phyloP scores from a whole-genome alignment of 1,140 invertebrate genomes.

The Papilio polytes region DNA sequence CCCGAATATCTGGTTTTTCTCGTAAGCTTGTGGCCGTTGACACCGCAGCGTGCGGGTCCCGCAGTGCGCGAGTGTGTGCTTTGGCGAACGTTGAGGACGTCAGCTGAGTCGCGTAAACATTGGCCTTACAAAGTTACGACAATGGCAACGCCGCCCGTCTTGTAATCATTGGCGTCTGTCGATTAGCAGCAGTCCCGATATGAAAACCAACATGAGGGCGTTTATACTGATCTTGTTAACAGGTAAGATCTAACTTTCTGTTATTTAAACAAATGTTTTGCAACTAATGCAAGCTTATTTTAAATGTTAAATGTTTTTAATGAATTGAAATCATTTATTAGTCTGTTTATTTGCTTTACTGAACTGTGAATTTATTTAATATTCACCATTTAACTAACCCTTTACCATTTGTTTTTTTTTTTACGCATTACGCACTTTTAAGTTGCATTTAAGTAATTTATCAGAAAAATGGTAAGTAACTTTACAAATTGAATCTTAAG shows the following conservation, averaged over 20 bases:
- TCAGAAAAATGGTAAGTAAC: background rate
- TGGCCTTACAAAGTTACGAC: constrained; percentile 61
- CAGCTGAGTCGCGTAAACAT: constrained; percentile 82
- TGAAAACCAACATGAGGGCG: constrained; percentile 69
- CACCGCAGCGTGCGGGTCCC: constrained; percentile 81
- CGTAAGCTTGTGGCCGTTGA: constrained; percentile 79
- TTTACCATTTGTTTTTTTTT: background rate
- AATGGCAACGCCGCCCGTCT: constrained; percentile 62
- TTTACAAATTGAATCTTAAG: background rate
- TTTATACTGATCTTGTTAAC: constrained; percentile 70
- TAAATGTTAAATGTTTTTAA: background rate
- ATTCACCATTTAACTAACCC: background rate
- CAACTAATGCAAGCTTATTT: constrained; percentile 7
- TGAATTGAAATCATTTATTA: background rate
- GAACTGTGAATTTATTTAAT: background rate
- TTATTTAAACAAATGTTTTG: background rate
- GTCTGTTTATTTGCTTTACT: background rate
- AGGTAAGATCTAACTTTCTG: constrained; percentile 59
- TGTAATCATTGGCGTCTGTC: constrained; percentile 53
- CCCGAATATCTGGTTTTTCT: constrained; percentile 75
- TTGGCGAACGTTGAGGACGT: constrained; percentile 70
- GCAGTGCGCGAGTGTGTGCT: constrained; percentile 82
- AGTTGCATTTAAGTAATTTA: background rate
- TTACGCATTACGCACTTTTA: background rate
- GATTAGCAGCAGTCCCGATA: constrained; percentile 49